These are phyloP conservation scores for Acrocephalus scirpaceus DNA, from an alignment of 2,797 vertebrate genomes.

Conservation along the genomic window DNA sequence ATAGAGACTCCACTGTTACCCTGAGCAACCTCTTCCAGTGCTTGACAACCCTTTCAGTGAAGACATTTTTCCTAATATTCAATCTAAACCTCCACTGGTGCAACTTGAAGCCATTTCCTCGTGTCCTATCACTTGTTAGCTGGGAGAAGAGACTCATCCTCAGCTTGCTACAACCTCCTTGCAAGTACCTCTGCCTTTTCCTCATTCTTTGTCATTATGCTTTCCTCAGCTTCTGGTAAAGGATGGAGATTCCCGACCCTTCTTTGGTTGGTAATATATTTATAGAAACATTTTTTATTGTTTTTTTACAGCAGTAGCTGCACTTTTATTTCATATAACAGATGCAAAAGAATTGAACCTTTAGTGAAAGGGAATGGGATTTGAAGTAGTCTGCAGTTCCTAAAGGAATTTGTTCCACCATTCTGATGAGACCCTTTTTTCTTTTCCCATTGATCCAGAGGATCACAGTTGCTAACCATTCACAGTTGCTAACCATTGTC, in stretches of 20 bases:
- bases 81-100: not conserved
- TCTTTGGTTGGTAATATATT: not conserved
- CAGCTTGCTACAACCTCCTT: not conserved
- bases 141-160: not conserved
- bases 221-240: not conserved
- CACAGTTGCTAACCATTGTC: not conserved
- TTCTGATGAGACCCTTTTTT: not conserved
- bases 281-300: not conserved
- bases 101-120: not conserved
- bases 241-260: not conserved
- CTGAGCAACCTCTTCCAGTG: not conserved
- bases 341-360: not conserved
- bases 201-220: not conserved
- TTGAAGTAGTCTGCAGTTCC: not conserved
- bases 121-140: not conserved
- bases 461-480: not conserved
- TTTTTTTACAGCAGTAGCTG: not conserved
- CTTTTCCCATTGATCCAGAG: not conserved
- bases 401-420: not conserved
- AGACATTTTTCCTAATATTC: not conserved
- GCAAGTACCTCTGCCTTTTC: not conserved
- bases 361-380: not conserved
- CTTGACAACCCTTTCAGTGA: not conserved
- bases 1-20: not conserved
- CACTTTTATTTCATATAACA: not conserved